Base-by-base conservation (phyloP, 1,140 invertebrate species). In the Tachypleus tridentatus region DNA sequence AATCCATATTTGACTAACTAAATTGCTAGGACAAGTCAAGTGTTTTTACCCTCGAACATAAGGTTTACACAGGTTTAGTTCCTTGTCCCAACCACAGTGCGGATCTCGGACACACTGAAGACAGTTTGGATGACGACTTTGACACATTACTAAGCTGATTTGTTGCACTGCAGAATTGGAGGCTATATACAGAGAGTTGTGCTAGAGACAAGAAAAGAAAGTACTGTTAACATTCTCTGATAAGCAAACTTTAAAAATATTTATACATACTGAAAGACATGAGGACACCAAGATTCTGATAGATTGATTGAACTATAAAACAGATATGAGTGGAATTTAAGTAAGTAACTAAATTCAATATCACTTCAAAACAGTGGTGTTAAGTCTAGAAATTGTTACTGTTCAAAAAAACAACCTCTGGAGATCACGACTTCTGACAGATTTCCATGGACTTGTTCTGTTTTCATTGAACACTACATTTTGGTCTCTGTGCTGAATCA, bases 1-100 rank as follows among this genome's bases (percentile, higher is more conserved):
- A n/a, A n/a, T n/a, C n/a, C n/a, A n/a, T n/a, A n/a, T n/a, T n/a
- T n/a, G n/a, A n/a, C n/a, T n/a, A n/a, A n/a, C n/a, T n/a, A n/a
- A n/a, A n/a, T n/a, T n/a, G n/a, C n/a, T 29, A 29, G 29, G 2
- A 29, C 29, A 29, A 29, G 29, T 29, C 29, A 29, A 29, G 29
- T 29, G 29, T 29, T 29, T 29, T 81, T 80, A 89, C 87, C 89
- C 89, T 64, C 86, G 84, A 71, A 83, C 79, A 72, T 91, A 92
- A 10, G 89, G 86, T 71, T 86, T 84, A 77, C 91, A 93, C 51
- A 84, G 84, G 65, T 85, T 86, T 10, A 83, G 82, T 66, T 92
- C 89, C 70, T 88, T 85, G 73, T 93, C 89, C 91, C 91, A 93
- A 10, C 90, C 91, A 74, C 91, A 93, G 75, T 93, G 92, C 0